phyloP scores from a whole-genome alignment of 2,888 invertebrate genomes.

The Acholoe squamosa region DNA sequence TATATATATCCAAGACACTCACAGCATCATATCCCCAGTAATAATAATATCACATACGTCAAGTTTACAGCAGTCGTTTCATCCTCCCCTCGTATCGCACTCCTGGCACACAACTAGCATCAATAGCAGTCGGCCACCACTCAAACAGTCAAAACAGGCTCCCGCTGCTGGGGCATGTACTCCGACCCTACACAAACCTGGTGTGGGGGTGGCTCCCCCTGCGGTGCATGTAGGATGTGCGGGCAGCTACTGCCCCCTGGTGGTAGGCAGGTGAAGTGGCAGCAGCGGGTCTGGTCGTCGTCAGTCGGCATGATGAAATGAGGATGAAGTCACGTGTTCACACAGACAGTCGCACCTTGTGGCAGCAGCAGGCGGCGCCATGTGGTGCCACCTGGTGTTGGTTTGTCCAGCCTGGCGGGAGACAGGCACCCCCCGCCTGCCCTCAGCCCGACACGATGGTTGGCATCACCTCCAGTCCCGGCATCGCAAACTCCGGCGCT shows the following conservation, averaged over 20 bases:
- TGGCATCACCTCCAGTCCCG: constrained; percentile 36
- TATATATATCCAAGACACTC: not conserved
- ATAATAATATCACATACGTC: not conserved
- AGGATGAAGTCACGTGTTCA: constrained; percentile 34
- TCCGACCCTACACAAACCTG: too few relatives aligned
- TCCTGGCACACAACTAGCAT: too few relatives aligned
- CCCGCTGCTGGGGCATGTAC: too few relatives aligned
- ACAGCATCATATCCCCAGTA: not conserved
- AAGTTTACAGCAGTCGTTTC: not conserved
- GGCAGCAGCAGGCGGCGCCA: not conserved
- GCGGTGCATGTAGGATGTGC: too few relatives aligned
- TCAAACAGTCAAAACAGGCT: too few relatives aligned
- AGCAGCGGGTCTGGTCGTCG: not conserved
- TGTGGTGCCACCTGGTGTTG: not conserved
- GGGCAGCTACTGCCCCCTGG: too few relatives aligned
- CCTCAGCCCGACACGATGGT: constrained; percentile 58
- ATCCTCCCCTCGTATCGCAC: too few relatives aligned
- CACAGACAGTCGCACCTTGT: constrained; percentile 17
- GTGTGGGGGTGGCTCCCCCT: too few relatives aligned
- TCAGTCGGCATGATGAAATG: constrained; percentile 22
- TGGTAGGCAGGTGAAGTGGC: too few relatives aligned
- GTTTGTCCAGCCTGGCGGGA: not conserved
- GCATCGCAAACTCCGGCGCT: constrained; percentile 35
- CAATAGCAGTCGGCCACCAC: too few relatives aligned
- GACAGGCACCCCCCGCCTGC: not conserved